Base-by-base conservation (phyloP, 2,113 vertebrate genomes). In the Phalacrocorax aristotelis region DNA sequence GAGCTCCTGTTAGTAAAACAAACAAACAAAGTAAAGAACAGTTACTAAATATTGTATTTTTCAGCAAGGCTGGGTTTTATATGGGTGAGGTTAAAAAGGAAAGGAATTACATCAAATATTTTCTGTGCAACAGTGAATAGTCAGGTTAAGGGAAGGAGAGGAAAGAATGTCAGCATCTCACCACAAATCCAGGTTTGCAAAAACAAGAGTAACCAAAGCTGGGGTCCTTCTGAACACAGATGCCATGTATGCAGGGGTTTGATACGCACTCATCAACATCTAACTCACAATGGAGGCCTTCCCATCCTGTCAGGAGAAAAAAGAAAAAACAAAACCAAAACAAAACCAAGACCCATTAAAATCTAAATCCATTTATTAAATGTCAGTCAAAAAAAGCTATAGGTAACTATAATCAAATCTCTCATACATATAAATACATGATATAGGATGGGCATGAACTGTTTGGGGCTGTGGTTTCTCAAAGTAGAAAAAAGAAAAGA, bases 141-240 rank as follows among this genome's bases (percentile, higher is more conserved):
- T 6, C 51, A 57, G 10, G 6, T 38, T 57, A 68, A 70, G 9
- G 4, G 16, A 84, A 83, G 18, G 9, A 75, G n/a, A 72, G 83
- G 5, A 89, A 96, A 95, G 62, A 89, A 95, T 57, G 36, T 74
- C 25, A 83, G 27, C 85, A 96, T 86, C 98, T 98, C 96, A 99
- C 99, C 98, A 99, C 98, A 98, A 98, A 99, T 98, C 99, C 98
- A 90, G 99, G 98, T 86, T 97, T 98, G 97, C 99, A 99, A 97
- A 98, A 99, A 97, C 99, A 99, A 95, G 98, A 98, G 95, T 99
- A 99, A 97, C 98, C 98, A 55, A 98, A 98, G 97, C 98, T 95
- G 16, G 98, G 98, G 90, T 98, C 97, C 40, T 98, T 99, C 98
- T 99, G 98, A 89, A 98, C 97, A 96, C 99, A 99, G 96, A 99